A percentile compares a stretch with the other conserved stretches of the same genome.
These are phyloP conservation scores for Zeugodacus cucurbitae DNA, from an alignment of 1,140 invertebrate genomes.

Conservation along the genomic window DNA sequence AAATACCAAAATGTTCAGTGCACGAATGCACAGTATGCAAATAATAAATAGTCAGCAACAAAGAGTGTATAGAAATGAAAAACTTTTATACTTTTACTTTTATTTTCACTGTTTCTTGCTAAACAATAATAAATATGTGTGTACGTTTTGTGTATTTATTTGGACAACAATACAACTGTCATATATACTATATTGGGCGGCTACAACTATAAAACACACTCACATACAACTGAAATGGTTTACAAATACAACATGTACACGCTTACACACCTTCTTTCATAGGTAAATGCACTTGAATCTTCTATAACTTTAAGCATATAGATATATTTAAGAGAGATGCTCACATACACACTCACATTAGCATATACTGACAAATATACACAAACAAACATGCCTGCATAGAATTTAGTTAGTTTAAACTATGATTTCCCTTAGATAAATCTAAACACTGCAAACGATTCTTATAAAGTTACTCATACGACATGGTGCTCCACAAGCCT, in stretches of 20 bases:
- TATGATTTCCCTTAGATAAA: too few relatives aligned
- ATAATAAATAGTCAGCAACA: not conserved
- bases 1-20: not conserved
- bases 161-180: not conserved
- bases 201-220: not conserved
- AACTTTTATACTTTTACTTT: not conserved
- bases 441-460: not conserved
- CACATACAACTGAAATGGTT: not conserved
- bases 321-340: too few relatives aligned
- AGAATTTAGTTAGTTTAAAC: not conserved
- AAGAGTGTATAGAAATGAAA: not conserved
- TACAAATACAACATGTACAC: not conserved
- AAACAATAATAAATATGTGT: not conserved
- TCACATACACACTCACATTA: too few relatives aligned
- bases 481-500: not conserved
- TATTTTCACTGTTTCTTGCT: not conserved
- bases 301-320: not conserved
- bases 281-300: conserved; percentile 1
- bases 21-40: not conserved
- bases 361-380: too few relatives aligned
- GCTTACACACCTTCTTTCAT: not conserved
- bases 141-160: not conserved
- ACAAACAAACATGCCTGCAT: not conserved
- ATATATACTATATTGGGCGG: not conserved
- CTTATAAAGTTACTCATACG: not conserved